Base-by-base conservation (phyloP, 1,140 invertebrate genomes). In the Lepidostoma basale region DNA sequence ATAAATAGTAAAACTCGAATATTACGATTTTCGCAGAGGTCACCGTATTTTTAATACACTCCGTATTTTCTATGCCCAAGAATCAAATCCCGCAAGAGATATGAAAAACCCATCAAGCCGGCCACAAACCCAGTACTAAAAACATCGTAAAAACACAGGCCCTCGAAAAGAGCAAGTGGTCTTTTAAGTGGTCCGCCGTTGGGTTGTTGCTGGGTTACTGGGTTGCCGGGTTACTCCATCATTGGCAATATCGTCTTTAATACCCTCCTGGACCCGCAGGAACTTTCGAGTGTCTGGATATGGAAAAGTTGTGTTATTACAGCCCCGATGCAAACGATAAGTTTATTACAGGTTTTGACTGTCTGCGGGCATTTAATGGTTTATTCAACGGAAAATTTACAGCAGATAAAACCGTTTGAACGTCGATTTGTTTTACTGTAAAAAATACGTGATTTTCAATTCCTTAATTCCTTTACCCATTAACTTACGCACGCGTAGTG, bases 241-340 rank as follows among this genome's bases (percentile, higher is more conserved):
- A 28, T 62, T 28, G 14, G 28, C 23, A 62, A 62, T 62, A 62
- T 45, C 45, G 36, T 62, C 59, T 40, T 45, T 62, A 44, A 45
- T 45, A 25, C 59, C 25, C 59, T 62, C 39, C 22, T 45, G 30
- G 23, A 62, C 23, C 23, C 44, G 10, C 25, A 20, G 44, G 9
- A 67, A 67, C 54, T 60, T 67, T 49, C 9, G 40, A 23, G 40
- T 18, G 28, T 16, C 54, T 39, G 22, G 39, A 67, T 58, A 67
- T 63, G 20, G 67, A 63, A 68, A 68, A 68, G 58, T 63, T 68
- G 47, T 68, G 59, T 62, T 62, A 47, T 56, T 52, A 66, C 30
- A 14, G 23, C 28, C 22, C 30, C 33, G n/a, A n/a, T n/a, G n/a
- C n/a, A n/a, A n/a, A n/a, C n/a, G n/a, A n/a, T n/a, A n/a, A n/a